Base-by-base conservation (phyloP, 2,888 invertebrate genomes). In the Hoplodrina ambigua region DNA sequence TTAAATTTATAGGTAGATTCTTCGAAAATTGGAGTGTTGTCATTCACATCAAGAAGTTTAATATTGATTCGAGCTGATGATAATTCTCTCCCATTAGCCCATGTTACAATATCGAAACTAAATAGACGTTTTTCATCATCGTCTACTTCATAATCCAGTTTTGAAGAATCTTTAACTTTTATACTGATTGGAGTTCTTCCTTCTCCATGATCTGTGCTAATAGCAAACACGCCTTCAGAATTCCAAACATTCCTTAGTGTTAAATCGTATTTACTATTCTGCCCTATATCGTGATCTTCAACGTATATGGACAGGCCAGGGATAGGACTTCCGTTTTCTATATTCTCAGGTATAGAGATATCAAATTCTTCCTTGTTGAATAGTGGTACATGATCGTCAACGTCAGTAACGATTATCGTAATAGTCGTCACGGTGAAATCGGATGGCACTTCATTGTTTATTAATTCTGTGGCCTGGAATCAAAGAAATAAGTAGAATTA, bases 321-420 rank as follows among this genome's bases (percentile, higher is more conserved):
- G 59, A 97, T 91, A 0, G 97, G 97, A 82, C 97, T 97, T 0
- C 97, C 97, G 33, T 96, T 96, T 85, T 97, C 97, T 33, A 98
- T 97, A 82, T 98, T 98, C 92, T 98, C 98, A 0, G 98, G 97
- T 71, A 98, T 97, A 0, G 97, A 97, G 61, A 98, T 96, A 80
- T 97, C 96, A 72, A 97, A 98, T 1, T 94, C 91, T 3, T 96
- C 93, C 78, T 96, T 95, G 84, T 97, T 98, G 82, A 98, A 98
- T 80, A 96, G 93, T 0, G 98, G 98, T 17, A 96, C 94, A 79
- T 98, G 97, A 86, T 98, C 98, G 82, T 98, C 98, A 0, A 97
- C 97, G 85, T 98, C 98, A 0, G 97, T 97, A 37, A 98, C 97
- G 0, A 98, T 97, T 50, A 98, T 97, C 0, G 98, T 98, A 0